phyloP scores from a whole-genome alignment of 2,888 invertebrate species.

The Cheilosia vulpina region DNA sequence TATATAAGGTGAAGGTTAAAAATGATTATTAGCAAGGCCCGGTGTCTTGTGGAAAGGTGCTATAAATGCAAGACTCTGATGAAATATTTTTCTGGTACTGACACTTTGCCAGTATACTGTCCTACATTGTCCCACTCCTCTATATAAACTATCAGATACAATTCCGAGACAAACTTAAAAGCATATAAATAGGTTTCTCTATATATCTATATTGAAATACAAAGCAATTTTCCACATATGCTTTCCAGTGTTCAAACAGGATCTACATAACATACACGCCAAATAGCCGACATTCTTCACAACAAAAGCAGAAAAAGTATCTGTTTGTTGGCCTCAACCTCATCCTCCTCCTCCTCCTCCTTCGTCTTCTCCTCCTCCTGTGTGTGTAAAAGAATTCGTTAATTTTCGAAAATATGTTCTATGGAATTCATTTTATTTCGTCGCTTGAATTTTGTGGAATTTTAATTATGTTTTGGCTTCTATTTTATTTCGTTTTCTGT shows the following conservation, averaged over 20 bases:
- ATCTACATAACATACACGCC: slow-evolving; percentile 24
- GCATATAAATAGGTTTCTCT: slow-evolving; percentile 51
- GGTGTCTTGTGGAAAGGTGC: too few relatives aligned
- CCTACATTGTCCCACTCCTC: too few relatives aligned
- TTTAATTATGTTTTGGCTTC: slow-evolving; percentile 76
- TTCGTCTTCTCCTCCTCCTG: background rate
- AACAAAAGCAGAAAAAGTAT: slow-evolving; percentile 11
- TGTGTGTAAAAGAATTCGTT: slow-evolving; percentile 72
- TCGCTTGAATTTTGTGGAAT: slow-evolving; percentile 76
- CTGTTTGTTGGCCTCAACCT: slow-evolving; percentile 14
- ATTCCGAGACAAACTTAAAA: slow-evolving; percentile 20
- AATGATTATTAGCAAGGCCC: too few relatives aligned
- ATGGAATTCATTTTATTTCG: slow-evolving; percentile 74
- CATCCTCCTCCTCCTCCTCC: slow-evolving; percentile 2
- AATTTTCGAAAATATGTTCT: slow-evolving; percentile 75
- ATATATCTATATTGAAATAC: slow-evolving; percentile 8
- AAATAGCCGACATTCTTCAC: slow-evolving; percentile 60
- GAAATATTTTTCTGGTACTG: too few relatives aligned
- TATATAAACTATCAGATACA: too few relatives aligned
- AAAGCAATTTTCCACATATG: slow-evolving; percentile 68
- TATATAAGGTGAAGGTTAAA: too few relatives aligned
- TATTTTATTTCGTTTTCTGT: slow-evolving; percentile 59
- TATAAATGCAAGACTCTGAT: too few relatives aligned
- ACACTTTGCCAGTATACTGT: background rate
- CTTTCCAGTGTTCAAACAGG: slow-evolving; percentile 60